Percentiles rank a stretch among this genome's conserved stretches.
These are phyloP conservation scores for Diplosoma virens DNA, from an alignment of 23 tunicate species.

Conservation along the genomic window DNA sequence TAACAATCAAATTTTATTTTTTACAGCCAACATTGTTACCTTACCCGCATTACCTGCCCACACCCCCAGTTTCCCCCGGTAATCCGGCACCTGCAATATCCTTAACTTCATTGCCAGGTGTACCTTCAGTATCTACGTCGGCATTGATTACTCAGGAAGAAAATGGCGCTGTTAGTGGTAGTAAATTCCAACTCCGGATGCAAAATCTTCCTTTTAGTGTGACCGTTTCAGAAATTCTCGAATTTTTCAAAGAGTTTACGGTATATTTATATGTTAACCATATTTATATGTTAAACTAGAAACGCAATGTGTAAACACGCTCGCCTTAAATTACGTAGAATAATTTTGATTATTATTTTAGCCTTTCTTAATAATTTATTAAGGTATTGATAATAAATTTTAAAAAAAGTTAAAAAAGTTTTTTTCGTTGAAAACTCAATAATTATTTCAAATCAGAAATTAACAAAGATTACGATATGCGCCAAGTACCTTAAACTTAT, in stretches of 20 bases:
- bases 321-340: too few species aligned
- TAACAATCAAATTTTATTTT: neutral
- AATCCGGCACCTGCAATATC: conserved; percentile 15
- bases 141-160: conserved; percentile 8
- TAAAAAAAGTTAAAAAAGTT: too few species aligned
- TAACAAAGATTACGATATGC: too few species aligned
- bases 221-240: conserved; percentile 53
- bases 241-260: conserved; percentile 55
- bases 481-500: too few species aligned
- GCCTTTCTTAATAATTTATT: too few species aligned
- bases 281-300: neutral
- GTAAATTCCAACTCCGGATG: conserved; percentile 72
- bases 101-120: conserved; percentile 14
- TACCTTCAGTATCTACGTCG: conserved; percentile 26
- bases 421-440: too few species aligned
- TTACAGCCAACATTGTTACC: conserved; percentile 69
- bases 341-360: too few species aligned
- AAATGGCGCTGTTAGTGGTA: neutral
- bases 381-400: too few species aligned
- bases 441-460: too few species aligned
- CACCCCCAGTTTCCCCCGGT: conserved; percentile 82
- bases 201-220: conserved; percentile 70
- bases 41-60: conserved; percentile 72
- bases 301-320: too few species aligned
- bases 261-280: conserved; percentile 2